A percentile compares a stretch with the other conserved stretches of the same genome.
Evolutionary conservation across 2,113 vertebrate genomes (phyloP).

Genomic region (Ctenodactylus gundi): DNA sequence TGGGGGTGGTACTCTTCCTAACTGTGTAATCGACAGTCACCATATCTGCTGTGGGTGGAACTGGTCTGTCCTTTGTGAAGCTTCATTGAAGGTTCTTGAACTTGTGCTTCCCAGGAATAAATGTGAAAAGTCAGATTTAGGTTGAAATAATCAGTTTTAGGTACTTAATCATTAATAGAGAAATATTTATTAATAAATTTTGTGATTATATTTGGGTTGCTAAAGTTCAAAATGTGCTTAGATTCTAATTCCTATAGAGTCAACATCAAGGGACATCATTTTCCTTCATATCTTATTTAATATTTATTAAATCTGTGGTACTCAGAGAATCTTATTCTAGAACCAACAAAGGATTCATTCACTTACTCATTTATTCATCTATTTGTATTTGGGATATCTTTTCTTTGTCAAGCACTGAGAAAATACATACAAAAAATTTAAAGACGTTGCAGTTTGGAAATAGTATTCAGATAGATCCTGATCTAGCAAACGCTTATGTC

Average conservation of each 20-base stretch:
- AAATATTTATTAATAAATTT: not conserved
- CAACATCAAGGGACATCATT: not conserved
- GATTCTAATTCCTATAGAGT: not conserved
- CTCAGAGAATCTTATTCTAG: not conserved
- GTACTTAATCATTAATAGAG: not conserved
- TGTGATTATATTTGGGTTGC: not conserved
- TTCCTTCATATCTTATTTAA: constrained; percentile 6
- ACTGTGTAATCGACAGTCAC: not conserved
- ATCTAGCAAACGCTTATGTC: not conserved
- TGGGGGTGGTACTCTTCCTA: not conserved
- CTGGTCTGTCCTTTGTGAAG: not conserved
- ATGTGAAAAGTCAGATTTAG: not conserved
- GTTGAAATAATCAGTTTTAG: not conserved
- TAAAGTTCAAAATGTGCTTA: not conserved
- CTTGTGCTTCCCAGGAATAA: not conserved
- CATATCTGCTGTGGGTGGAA: not conserved
- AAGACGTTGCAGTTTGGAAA: not conserved
- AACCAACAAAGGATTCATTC: not conserved
- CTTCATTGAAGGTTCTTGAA: not conserved
- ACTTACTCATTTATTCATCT: not conserved
- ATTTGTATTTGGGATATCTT: not conserved
- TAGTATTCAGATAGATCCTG: not conserved
- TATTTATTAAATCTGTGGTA: not conserved
- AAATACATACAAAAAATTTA: not conserved
- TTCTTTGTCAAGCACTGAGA: not conserved